Conservation (phyloP, 2,113 vertebrate genomes). For the Pogonocichla stellata region DNA sequence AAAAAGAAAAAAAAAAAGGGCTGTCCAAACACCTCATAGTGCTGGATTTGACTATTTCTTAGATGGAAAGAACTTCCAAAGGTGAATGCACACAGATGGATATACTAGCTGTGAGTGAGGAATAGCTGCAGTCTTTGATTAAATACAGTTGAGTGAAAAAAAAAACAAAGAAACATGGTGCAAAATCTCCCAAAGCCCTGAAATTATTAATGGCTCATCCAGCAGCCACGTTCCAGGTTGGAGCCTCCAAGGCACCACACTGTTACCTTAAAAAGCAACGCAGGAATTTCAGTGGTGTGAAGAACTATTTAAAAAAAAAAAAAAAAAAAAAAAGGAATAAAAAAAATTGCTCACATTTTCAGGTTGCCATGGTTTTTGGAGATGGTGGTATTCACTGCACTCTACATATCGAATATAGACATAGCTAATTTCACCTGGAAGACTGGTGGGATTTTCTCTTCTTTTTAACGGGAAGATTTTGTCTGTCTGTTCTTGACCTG, state of each 20-base stretch:
- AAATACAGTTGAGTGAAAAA: neutral
- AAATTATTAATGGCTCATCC: neutral
- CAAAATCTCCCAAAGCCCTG: neutral
- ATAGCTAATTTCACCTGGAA: constrained; percentile 11
- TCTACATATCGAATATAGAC: neutral
- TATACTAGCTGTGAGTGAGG: neutral
- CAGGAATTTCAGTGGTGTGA: neutral
- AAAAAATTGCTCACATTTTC: neutral
- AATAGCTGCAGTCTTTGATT: neutral
- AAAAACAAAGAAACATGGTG: neutral
- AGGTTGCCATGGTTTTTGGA: constrained; percentile 34
- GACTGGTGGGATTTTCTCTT: neutral
- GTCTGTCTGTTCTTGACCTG: neutral
- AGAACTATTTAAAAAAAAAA: neutral
- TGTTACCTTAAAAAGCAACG: neutral
- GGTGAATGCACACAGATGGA: neutral
- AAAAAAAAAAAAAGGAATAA: too few relatives aligned
- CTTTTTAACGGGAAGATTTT: neutral
- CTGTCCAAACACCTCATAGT: neutral
- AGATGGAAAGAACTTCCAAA: neutral
- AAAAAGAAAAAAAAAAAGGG: neutral
- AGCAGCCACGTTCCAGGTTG: neutral
- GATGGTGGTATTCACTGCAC: neutral
- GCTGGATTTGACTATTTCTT: neutral
- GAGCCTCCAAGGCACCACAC: neutral